These are phyloP conservation scores for Ptychobarbus kaznakovi DNA, from an alignment of 2,797 vertebrate species.

Conservation along the genomic window DNA sequence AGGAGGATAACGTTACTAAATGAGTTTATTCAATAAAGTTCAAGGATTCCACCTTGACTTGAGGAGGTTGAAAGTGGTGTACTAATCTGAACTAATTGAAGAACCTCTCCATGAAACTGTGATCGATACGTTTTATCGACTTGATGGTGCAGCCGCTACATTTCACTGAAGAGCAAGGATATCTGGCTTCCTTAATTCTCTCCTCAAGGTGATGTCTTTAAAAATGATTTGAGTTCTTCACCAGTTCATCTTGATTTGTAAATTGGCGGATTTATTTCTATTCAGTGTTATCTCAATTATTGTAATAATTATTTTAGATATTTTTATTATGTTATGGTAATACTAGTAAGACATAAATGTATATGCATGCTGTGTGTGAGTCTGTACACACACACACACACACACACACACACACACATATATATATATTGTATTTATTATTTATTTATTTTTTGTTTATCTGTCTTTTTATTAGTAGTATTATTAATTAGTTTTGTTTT, in stretches of 20 bases:
- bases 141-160: background rate
- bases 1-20: constrained; percentile 7
- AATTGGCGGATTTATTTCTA: background rate
- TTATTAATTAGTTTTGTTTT: background rate
- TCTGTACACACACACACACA: no score
- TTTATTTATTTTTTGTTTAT: background rate
- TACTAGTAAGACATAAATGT: background rate
- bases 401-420: background rate
- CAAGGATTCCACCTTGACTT: constrained; percentile 42
- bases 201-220: background rate
- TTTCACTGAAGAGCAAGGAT: constrained; percentile 27
- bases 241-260: background rate
- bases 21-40: constrained; percentile 22
- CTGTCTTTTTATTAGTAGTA: background rate
- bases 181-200: constrained; percentile 4
- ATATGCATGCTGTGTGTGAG: background rate
- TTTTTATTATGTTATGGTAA: background rate
- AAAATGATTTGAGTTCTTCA: constrained; percentile 1
- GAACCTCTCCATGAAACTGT: constrained; percentile 28
- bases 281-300: background rate
- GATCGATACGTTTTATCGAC: constrained; percentile 38
- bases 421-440: background rate
- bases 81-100: constrained; percentile 33
- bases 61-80: constrained; percentile 23
- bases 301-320: background rate